Base-by-base conservation (phyloP, 1,140 invertebrate species). In the Atta colombica region DNA sequence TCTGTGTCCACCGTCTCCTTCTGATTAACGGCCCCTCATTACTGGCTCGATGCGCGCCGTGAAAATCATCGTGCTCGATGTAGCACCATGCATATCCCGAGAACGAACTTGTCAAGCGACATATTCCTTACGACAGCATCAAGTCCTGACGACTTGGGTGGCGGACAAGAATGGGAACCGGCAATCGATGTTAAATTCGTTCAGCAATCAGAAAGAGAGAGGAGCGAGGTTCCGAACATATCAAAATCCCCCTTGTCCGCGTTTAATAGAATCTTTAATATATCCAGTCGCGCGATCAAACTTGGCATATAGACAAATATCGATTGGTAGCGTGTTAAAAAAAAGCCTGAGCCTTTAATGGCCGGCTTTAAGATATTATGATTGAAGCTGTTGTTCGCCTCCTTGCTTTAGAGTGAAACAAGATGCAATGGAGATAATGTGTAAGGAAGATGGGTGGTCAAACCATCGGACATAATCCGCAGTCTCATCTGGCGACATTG, bases 11-110 rank as follows among this genome's bases (percentile, higher is more conserved):
- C 39, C 28, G 55, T 74, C 53, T 51, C 69, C 55, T 18, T 28
- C 55, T 84, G 80, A 84, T 84, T 74, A 84, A 84, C 80, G 80
- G n/a, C 14, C 55, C 39, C 80, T 84, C 80, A 84, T 84, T 84
- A 84, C 55, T 71, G 55, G 39, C 53, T 60, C 53, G 80, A 82
- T 82, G 69, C 80, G 55, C 80, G 55, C 71, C 55, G 69, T 84
- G 69, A 75, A 84, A 84, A 84, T 84, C 69, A 49, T 65, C 80
- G 45, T 39, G 39, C 69, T 45, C 35, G 66, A 72, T 16, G 66
- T 21, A 82, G 28, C 66, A 49, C 68, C 68, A 66, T 69, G 53
- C 80, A 35, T 74, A 68, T 75, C 69, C 39, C 69, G 45, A 75
- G 69, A 84, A 84, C 80, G 80, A 84, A 84, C 80, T 84, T 74